Evolutionary conservation across 2,113 vertebrate species (phyloP), one percentile per base, ranked within the genome.

Genomic region (Lucifuga dentata): DNA sequence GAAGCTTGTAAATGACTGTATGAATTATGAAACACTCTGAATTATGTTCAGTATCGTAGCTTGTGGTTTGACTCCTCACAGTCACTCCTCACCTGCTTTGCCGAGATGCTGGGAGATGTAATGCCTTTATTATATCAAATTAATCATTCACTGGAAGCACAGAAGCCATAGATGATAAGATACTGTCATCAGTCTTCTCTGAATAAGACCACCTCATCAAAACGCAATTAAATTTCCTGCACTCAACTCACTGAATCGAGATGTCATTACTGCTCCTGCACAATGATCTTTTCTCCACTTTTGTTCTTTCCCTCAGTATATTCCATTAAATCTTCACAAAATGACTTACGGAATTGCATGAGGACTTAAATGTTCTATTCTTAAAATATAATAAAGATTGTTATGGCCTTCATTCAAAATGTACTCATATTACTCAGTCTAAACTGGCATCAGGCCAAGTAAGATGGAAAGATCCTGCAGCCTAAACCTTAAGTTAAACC

Each of bases 21-120:
- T 68, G 61, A 81, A 80, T 85, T 80, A 83, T 29, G 23, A 44
- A 66, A 1, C n/a, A 29, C n/a, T 51, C 38, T 41, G 33, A 72
- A 52, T 41, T 21, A 33, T 59, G 29, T 53, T 39, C 46, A 38
- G 11, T 11, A 48, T 76, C 26, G 57, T 24, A 44, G 48, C 29
- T 32, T 73, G 50, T 20, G 9, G 50, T 67, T 62, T 24, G 35
- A n/a, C n/a, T n/a, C n/a, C n/a, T n/a, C 63, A 39, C 41, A 52
- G 36, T 59, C 52, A 49, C 45, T 21, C 0, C 74, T 76, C 66
- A 79, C 71, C 69, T 77, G 66, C 46, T 33, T 57, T 57, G 17
- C 50, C 56, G 39, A 50, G 35, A 57, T 53, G 45, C 41, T 46
- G 52, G 39, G 59, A 53, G 35, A 21, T 11, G 41, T 35, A 57